These are phyloP conservation scores for Micromesistius poutassou DNA, from an alignment of 2,797 vertebrate species.

Conservation along the genomic window DNA sequence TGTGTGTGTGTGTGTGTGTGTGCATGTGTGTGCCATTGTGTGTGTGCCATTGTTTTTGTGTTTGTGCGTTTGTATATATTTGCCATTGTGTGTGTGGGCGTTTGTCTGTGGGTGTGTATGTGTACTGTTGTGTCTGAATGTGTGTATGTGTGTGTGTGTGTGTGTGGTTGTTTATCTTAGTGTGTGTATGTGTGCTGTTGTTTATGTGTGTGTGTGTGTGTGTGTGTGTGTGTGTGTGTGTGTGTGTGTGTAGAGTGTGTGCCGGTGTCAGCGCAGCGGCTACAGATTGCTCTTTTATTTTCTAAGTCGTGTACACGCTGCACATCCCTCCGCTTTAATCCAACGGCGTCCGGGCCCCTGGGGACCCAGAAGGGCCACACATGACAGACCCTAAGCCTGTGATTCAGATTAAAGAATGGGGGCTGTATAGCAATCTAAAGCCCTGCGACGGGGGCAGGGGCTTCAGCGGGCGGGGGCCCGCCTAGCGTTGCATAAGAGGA, in stretches of 20 bases:
- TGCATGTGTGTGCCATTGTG: too few relatives aligned
- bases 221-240: not conserved
- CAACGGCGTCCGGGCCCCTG: constrained; percentile 27
- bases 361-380: constrained; percentile 46
- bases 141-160: not conserved
- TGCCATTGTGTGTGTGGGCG: not conserved
- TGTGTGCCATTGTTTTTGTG: too few relatives aligned
- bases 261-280: not conserved
- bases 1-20: too few relatives aligned
- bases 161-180: not conserved
- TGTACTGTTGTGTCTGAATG: not conserved
- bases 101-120: not conserved
- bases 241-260: not conserved
- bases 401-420: constrained; percentile 61
- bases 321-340: constrained; percentile 43
- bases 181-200: not conserved
- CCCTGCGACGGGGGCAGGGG: constrained; percentile 46
- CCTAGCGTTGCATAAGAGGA: constrained; percentile 40
- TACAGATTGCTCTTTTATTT: constrained; percentile 36
- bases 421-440: constrained; percentile 42
- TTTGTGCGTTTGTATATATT: not conserved
- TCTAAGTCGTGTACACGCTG: constrained; percentile 28
- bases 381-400: constrained; percentile 55
- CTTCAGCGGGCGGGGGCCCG: constrained; percentile 24
- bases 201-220: not conserved